These are phyloP conservation scores for Clytia hemisphaerica DNA, from an alignment of 30 jellyfish, hydroid and myxozoan species.

Conservation along the genomic window DNA sequence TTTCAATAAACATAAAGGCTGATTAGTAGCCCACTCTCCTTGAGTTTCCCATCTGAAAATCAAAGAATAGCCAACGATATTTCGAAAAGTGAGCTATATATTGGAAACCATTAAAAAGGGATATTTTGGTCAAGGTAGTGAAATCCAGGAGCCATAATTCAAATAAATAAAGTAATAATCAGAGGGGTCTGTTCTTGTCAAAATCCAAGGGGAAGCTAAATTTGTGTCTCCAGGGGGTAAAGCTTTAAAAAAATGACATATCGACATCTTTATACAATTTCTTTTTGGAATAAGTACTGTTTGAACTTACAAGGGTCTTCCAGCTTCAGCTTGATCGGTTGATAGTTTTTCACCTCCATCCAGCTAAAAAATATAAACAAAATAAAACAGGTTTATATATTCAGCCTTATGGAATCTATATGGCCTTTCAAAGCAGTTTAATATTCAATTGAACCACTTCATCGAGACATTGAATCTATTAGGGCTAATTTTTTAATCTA, in stretches of 20 bases:
- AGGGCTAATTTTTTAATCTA: too few species aligned
- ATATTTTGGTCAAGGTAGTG: neutral
- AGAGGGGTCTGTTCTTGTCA: too few species aligned
- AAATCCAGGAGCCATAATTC: neutral
- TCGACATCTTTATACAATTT: neutral
- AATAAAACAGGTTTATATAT: neutral
- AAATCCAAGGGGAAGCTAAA: neutral
- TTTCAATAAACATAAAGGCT: slow-evolving; percentile 67
- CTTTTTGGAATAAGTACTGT: neutral
- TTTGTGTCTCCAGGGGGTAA: neutral
- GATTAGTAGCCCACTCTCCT: slow-evolving; percentile 82
- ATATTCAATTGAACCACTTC: too few species aligned
- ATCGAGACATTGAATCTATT: too few species aligned
- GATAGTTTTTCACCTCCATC: slow-evolving; percentile 77
- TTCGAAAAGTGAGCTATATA: too few species aligned
- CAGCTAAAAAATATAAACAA: slow-evolving; percentile 38
- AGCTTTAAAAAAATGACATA: neutral
- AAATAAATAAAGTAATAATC: neutral
- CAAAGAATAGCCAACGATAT: too few species aligned
- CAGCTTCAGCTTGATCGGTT: slow-evolving; percentile 97
- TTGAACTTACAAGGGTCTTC: slow-evolving; percentile 72
- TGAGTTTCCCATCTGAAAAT: slow-evolving; percentile 88
- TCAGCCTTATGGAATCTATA: too few species aligned
- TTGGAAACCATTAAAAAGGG: neutral
- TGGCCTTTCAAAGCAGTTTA: too few species aligned